Percentiles rank a stretch among this genome's conserved stretches.
These are phyloP conservation scores for Teleiodes luculella DNA, from an alignment of 2,888 invertebrate genomes.

Conservation along the genomic window DNA sequence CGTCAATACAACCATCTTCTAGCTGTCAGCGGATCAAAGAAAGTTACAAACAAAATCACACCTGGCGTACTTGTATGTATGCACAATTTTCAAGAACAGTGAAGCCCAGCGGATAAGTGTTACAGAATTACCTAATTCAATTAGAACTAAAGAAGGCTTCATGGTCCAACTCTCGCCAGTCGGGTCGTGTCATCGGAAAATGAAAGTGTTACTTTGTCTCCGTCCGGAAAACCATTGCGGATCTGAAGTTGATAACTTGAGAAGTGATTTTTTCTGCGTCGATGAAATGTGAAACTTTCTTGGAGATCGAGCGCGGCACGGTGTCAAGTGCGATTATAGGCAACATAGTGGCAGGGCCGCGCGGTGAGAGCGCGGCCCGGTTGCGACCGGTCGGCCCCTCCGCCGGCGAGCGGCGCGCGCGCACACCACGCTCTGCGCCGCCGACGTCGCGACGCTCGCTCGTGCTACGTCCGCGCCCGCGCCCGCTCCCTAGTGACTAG, in stretches of 20 bases:
- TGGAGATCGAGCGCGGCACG: constrained; percentile 62
- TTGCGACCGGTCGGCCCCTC: constrained; percentile 77
- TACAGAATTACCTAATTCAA: constrained; percentile 63
- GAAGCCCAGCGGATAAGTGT: constrained; percentile 51
- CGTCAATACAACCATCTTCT: constrained; percentile 35
- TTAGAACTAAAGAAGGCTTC: constrained; percentile 57
- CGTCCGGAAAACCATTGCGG: constrained; percentile 22
- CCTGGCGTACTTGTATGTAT: constrained; percentile 21
- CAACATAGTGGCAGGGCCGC: constrained; percentile 55
- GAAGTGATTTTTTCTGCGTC: constrained; percentile 38
- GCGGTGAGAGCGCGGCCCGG: constrained; percentile 54
- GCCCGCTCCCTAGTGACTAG: constrained; percentile 33
- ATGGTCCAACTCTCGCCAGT: constrained; percentile 30
- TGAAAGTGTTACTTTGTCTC: constrained; percentile 25
- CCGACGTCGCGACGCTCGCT: constrained; percentile 73
- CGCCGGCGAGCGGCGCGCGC: constrained; percentile 66
- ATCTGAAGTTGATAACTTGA: constrained; percentile 17
- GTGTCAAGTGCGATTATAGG: constrained; percentile 76
- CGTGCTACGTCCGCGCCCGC: constrained; percentile 61
- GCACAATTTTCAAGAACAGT: constrained; percentile 27
- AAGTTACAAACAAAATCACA: constrained; percentile 27
- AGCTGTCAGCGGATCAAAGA: constrained; percentile 23
- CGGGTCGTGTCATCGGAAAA: constrained; percentile 24
- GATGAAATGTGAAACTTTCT: constrained; percentile 75
- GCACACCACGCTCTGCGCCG: constrained; percentile 69